A percentile compares a stretch with the other conserved stretches of the same genome.
Evolutionary conservation across 2,113 vertebrate genomes (phyloP).

Genomic region (Pterocles gutturalis): DNA sequence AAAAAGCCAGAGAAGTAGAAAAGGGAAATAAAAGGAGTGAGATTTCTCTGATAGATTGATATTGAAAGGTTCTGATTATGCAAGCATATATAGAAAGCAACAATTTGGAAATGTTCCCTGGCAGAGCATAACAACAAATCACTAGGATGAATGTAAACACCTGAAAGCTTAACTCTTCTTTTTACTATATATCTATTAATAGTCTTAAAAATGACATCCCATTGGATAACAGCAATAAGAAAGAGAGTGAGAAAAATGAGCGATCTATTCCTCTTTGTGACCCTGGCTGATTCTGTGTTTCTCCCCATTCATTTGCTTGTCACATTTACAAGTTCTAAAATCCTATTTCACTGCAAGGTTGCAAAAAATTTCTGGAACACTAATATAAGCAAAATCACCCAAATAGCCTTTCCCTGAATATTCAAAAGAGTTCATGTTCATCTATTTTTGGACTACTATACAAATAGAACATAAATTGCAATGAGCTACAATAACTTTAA

Average conservation of each 20-base stretch:
- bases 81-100: background rate
- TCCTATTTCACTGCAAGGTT: background rate
- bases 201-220: background rate
- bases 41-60: background rate
- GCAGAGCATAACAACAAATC: background rate
- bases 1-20: background rate
- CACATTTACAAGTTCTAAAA: background rate
- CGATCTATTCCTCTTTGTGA: background rate
- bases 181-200: too few relatives aligned
- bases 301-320: background rate
- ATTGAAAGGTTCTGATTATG: background rate
- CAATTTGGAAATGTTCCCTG: background rate
- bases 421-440: background rate
- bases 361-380: background rate
- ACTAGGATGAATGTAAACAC: background rate
- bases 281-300: background rate
- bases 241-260: background rate
- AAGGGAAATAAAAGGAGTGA: background rate
- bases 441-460: conserved; percentile 27
- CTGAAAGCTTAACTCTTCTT: background rate
- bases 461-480: conserved; percentile 65
- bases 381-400: background rate
- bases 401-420: conserved; percentile 29
- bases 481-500: conserved; percentile 46
- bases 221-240: background rate